phyloP scores from a whole-genome alignment of 2,797 vertebrate genomes.

The Labeo calbasu region DNA sequence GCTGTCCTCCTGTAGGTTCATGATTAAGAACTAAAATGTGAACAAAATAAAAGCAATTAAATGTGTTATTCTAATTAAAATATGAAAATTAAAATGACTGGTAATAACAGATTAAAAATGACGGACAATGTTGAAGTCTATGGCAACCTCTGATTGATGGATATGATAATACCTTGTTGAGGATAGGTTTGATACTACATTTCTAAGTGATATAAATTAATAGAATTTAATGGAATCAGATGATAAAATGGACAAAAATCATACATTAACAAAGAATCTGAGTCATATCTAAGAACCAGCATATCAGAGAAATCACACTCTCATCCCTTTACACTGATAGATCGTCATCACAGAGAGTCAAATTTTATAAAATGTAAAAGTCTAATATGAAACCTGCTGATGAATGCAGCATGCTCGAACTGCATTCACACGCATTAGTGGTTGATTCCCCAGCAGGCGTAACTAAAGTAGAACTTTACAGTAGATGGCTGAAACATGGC shows the following conservation, averaged over 20 bases:
- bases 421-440: slow-evolving; percentile 7
- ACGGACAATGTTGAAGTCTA: no score
- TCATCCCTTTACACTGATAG: no score
- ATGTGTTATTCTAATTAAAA: no score
- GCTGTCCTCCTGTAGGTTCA: no score
- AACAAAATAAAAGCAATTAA: no score
- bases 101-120: no score
- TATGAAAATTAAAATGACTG: no score
- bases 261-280: not conserved
- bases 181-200: not conserved
- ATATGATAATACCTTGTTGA: not conserved
- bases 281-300: no score
- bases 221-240: not conserved
- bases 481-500: slow-evolving; percentile 11
- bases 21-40: no score
- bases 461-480: slow-evolving; percentile 28
- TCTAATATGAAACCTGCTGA: not conserved
- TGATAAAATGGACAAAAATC: not conserved
- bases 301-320: not conserved
- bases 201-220: not conserved
- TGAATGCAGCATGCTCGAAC: slow-evolving; percentile 11
- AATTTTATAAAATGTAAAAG: not conserved
- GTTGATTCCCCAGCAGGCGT: slow-evolving; percentile 44
- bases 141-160: no score
- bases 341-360: no score